Evolutionary conservation across 1,140 invertebrate species (phyloP).

Genomic region (Caenorhabditis latens): DNA sequence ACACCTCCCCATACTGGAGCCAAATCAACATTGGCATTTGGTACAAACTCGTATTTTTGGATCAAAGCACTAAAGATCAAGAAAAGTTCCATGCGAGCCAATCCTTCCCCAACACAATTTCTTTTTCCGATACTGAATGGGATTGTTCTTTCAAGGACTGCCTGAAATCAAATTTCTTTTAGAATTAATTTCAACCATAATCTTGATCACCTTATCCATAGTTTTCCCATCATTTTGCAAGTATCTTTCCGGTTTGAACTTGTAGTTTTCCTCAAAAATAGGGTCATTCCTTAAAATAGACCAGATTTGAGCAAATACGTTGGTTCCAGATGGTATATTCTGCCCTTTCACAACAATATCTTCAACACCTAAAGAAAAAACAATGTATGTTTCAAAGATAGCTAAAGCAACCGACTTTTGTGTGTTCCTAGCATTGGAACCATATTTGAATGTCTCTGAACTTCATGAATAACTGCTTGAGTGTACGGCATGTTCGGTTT

Average conservation of each 20-base stretch:
- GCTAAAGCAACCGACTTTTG: neutral
- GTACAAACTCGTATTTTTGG: constrained; percentile 43
- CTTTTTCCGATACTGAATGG: constrained; percentile 58
- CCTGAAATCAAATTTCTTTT: neutral
- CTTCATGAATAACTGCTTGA: constrained; percentile 55
- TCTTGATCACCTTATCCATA: neutral
- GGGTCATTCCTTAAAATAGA: constrained; percentile 53
- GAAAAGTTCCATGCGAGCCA: constrained; percentile 56
- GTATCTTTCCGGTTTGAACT: constrained; percentile 45
- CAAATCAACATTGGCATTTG: neutral
- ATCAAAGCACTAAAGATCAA: constrained; percentile 25
- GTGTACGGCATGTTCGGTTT: constrained; percentile 56
- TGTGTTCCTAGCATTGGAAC: constrained; percentile 41
- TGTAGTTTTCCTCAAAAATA: constrained; percentile 8
- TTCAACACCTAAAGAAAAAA: neutral
- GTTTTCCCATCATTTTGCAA: constrained; percentile 33
- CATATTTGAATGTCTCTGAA: constrained; percentile 55
- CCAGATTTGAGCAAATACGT: constrained; percentile 25
- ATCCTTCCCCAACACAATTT: constrained; percentile 59
- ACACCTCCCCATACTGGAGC: neutral
- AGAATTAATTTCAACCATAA: neutral
- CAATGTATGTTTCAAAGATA: neutral
- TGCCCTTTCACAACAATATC: neutral
- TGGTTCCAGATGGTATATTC: neutral
- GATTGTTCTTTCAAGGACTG: constrained; percentile 28